phyloP scores from a whole-genome alignment of 2,113 vertebrate genomes.

The Ellobius talpinus region DNA sequence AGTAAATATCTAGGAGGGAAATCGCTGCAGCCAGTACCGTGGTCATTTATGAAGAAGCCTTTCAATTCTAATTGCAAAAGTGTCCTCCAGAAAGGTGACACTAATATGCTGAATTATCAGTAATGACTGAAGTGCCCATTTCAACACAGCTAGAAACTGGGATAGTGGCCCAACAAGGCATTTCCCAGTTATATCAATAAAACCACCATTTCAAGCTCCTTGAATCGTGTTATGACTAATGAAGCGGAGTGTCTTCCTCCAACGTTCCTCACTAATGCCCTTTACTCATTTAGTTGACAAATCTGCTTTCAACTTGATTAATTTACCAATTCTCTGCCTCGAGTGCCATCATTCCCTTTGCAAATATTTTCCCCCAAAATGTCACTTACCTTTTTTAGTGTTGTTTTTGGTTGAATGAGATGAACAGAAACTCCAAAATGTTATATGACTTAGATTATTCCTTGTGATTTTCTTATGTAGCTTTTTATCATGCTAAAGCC shows the following conservation, averaged over 20 bases:
- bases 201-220: neutral
- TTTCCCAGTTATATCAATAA: neutral
- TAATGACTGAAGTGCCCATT: neutral
- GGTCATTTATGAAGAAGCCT: neutral
- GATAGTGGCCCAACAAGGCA: neutral
- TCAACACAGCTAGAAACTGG: neutral
- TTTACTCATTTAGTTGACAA: neutral
- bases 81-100: neutral
- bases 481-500: neutral
- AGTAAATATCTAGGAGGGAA: neutral
- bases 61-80: neutral
- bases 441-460: neutral
- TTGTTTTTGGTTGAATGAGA: neutral
- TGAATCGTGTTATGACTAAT: neutral
- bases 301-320: conserved; percentile 20
- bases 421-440: neutral
- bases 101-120: neutral
- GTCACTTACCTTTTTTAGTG: neutral
- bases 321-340: neutral
- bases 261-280: neutral
- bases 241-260: neutral
- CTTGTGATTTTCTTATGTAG: neutral
- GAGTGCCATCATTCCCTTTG: neutral
- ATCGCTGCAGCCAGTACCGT: neutral
- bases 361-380: neutral